Evolutionary conservation across 2,113 vertebrate genomes (phyloP).

Genomic region (Cyanocitta stelleri): DNA sequence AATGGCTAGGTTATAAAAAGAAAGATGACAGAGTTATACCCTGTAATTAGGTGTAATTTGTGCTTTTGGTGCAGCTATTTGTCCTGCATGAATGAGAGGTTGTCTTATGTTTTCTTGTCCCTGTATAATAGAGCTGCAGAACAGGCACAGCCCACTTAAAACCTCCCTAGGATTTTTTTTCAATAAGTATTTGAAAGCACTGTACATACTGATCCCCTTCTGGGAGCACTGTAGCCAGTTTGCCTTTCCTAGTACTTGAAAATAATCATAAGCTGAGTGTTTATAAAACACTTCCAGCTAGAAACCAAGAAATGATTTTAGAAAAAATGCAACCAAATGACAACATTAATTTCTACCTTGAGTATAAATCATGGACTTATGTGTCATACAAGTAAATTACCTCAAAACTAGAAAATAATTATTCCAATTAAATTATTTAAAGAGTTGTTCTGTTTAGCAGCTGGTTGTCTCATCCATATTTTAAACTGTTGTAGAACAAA

Average conservation of each 20-base stretch:
- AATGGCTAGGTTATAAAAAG: constrained; percentile 74
- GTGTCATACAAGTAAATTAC: not conserved
- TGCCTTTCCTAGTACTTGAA: not conserved
- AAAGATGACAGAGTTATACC: constrained; percentile 76
- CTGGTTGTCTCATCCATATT: constrained; percentile 56
- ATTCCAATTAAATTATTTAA: constrained; percentile 57
- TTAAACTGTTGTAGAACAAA: constrained; percentile 43
- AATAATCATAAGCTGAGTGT: not conserved
- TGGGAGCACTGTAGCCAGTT: not conserved
- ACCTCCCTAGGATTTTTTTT: not conserved
- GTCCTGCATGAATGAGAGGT: constrained; percentile 70
- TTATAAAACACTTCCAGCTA: not conserved
- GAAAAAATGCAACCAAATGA: not conserved
- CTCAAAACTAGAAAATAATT: constrained; percentile 35
- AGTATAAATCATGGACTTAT: not conserved
- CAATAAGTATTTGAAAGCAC: constrained; percentile 20
- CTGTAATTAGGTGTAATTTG: constrained; percentile 80
- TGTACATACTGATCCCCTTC: not conserved
- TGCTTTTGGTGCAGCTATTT: constrained; percentile 76
- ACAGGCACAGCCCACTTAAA: constrained; percentile 48
- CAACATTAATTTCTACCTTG: not conserved
- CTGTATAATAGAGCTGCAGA: constrained; percentile 57
- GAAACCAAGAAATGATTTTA: not conserved
- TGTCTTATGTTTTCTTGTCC: constrained; percentile 68
- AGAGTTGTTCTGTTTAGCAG: constrained; percentile 50